Evolutionary conservation across 2,113 vertebrate genomes (phyloP).

Genomic region (Lagenorhynchus albirostris): DNA sequence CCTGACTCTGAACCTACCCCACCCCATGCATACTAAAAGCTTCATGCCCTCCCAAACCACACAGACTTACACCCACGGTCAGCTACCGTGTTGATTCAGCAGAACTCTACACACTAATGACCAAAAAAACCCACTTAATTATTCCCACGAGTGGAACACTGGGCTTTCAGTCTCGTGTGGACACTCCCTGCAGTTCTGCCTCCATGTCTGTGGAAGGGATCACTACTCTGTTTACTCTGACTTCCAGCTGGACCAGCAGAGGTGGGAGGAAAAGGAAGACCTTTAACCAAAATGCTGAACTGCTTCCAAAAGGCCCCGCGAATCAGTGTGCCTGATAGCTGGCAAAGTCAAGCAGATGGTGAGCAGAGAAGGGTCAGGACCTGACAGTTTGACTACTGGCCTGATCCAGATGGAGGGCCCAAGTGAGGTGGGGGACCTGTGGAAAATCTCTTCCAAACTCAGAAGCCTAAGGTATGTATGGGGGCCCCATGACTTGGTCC

Average conservation of each 20-base stretch:
- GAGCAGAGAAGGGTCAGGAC: constrained; percentile 20
- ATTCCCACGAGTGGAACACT: constrained; percentile 46
- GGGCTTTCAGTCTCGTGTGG: background rate
- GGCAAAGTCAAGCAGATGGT: constrained; percentile 35
- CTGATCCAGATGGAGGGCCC: background rate
- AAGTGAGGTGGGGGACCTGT: background rate
- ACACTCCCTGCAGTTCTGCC: background rate
- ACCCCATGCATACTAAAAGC: background rate
- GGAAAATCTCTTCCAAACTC: background rate
- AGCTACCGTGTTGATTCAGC: constrained; percentile 20
- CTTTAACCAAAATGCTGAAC: constrained; percentile 32
- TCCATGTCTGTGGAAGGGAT: background rate
- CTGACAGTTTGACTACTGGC: background rate
- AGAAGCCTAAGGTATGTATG: background rate
- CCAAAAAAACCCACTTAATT: constrained; percentile 54
- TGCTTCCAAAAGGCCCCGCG: constrained; percentile 34
- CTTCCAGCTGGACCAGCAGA: background rate
- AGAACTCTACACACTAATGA: constrained; percentile 6
- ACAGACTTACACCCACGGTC: constrained; percentile 21
- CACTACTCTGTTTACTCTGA: background rate
- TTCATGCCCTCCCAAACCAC: constrained; percentile 3
- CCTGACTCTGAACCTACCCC: constrained; percentile 8
- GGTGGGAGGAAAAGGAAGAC: background rate
- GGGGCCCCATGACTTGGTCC: background rate
- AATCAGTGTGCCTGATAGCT: background rate